These are phyloP conservation scores for Petaurus breviceps DNA, from an alignment of 2,113 vertebrate species.

Conservation along the genomic window DNA sequence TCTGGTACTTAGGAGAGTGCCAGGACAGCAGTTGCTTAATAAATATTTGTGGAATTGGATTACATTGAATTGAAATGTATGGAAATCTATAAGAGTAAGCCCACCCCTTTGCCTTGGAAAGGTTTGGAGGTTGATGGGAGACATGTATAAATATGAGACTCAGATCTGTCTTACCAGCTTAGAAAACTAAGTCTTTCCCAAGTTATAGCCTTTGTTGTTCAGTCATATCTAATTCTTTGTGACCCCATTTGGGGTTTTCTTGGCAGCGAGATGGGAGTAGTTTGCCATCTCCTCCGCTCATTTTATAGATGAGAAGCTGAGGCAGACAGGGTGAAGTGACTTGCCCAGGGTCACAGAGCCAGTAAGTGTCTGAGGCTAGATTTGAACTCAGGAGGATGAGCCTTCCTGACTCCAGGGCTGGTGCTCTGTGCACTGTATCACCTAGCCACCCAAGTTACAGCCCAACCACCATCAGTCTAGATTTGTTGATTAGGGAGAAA, in stretches of 20 bases:
- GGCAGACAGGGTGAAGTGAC: neutral
- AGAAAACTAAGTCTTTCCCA: neutral
- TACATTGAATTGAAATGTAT: neutral
- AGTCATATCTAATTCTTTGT: neutral
- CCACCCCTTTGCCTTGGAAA: neutral
- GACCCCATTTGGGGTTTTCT: neutral
- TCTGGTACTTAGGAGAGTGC: neutral
- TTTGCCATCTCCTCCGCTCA: neutral
- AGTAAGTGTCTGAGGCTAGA: neutral
- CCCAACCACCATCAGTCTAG: neutral
- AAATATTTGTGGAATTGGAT: neutral
- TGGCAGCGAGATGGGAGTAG: neutral
- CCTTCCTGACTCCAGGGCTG: too few relatives aligned
- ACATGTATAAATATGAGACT: neutral
- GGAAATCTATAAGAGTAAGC: neutral
- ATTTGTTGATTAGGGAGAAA: neutral
- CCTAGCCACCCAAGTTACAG: neutral
- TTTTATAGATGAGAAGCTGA: neutral
- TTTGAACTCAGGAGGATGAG: neutral
- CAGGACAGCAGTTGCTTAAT: neutral
- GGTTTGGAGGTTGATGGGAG: neutral
- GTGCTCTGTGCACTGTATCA: neutral
- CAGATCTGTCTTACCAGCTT: neutral
- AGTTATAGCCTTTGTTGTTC: neutral
- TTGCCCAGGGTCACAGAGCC: neutral